Conservation (phyloP, 2,888 invertebrate species). For the Tenthredo mesomela region DNA sequence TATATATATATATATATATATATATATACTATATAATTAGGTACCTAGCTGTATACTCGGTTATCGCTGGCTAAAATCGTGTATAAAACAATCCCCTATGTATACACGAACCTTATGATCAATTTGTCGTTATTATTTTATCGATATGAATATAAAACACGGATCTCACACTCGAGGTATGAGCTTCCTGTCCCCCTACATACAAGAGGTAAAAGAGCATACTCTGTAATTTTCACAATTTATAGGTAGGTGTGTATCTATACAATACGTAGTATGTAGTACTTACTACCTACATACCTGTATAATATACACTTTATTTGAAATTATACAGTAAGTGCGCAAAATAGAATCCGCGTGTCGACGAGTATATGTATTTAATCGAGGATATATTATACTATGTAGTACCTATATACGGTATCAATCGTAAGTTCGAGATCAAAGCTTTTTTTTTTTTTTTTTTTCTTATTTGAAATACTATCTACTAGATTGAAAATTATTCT, state of each 20-base stretch:
- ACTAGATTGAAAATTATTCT: too few species aligned
- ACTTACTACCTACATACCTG: background rate
- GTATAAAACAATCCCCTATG: background rate
- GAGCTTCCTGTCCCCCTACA: background rate
- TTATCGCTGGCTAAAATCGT: background rate
- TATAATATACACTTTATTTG: background rate
- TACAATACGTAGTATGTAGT: background rate
- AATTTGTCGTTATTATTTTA: constrained; percentile 5
- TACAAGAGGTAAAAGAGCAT: background rate
- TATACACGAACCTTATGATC: background rate
- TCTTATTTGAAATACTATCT: too few species aligned
- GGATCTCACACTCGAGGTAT: background rate
- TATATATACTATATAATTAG: too few species aligned
- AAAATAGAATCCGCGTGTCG: constrained; percentile 1
- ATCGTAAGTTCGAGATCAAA: too few species aligned
- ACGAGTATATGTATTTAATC: background rate
- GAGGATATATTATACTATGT: background rate
- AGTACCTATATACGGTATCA: too few species aligned
- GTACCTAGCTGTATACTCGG: background rate
- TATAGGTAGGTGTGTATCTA: background rate
- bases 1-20: too few species aligned
- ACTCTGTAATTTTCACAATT: background rate
- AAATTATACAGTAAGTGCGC: background rate
- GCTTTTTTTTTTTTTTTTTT: too few species aligned
- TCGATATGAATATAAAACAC: background rate